Evolutionary conservation across 2,888 invertebrate species (phyloP), one percentile per base, ranked within the genome.

Genomic region (Chrysomela aeneicollis): DNA sequence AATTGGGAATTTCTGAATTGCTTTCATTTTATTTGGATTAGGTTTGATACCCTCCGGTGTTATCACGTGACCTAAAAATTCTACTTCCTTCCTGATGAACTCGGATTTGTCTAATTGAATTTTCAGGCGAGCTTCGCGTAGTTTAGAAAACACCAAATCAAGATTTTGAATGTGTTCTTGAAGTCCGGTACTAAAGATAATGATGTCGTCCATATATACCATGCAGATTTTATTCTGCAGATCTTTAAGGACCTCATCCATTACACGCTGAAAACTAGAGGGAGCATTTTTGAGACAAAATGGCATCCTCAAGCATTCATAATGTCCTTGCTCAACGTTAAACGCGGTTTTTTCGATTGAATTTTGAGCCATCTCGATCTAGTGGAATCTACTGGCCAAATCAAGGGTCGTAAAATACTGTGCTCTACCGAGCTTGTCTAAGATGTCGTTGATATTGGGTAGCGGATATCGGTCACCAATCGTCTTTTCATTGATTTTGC

Each of bases 91-190:
- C 60, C 61, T 30, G 51, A 69, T 19, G 30, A 58, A 55, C 54
- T 72, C 55, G 35, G 59, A 66, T 57, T 71, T 71, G 17, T 63
- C 67, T 5, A 66, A 32, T 66, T 61, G 72, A 61, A 68, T 64
- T 66, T 59, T 69, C 57, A 68, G 60, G 65, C 35, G 15, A 12
- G 50, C 49, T 30, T 59, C 59, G 6, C 50, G 30, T 17, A 50
- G 30, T 59, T 59, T 18, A 3, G 18, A 22, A 50, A 59, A 50
- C 1, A 59, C 59, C 15, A 32, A 37, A 51, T 51, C 32, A 1
- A 59, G 19, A 26, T 59, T 59, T 35, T 59, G 50, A 12, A 59
- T 59, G 15, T 61, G 83, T 75, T 88, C 59, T 42, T 51, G 51
- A 5, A 51, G 51, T 18, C 59, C 59, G 4, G 50, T 50, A 15